Conservation (phyloP, 2,113 vertebrate genomes). For the Ibidorhyncha struthersii region DNA sequence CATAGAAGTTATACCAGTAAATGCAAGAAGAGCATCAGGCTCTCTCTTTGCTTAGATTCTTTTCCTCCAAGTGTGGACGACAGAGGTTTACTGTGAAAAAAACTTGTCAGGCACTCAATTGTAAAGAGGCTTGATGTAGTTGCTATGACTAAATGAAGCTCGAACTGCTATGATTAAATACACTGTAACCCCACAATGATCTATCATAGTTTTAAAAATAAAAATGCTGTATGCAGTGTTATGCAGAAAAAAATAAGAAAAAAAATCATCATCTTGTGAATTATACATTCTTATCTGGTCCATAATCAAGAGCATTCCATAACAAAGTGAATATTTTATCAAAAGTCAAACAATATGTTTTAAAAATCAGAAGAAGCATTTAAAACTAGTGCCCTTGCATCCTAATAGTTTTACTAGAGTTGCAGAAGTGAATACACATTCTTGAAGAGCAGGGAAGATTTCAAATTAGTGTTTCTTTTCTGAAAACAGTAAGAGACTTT, state of each 20-base stretch:
- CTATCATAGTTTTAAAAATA: constrained; percentile 46
- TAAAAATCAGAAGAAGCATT: constrained; percentile 46
- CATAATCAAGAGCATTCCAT: constrained; percentile 49
- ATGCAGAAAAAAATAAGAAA: background rate
- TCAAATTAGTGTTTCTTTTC: background rate
- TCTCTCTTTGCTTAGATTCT: background rate
- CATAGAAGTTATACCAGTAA: background rate
- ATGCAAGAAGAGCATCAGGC: background rate
- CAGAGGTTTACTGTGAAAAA: background rate
- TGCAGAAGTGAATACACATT: background rate
- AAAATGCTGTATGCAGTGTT: constrained; percentile 25
- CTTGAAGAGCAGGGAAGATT: background rate
- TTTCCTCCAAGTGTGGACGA: background rate
- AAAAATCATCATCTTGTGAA: constrained; percentile 1
- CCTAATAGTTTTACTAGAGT: background rate
- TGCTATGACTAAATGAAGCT: constrained; percentile 30
- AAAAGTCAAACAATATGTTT: constrained; percentile 63
- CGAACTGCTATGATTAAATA: constrained; percentile 41
- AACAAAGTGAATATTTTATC: constrained; percentile 62
- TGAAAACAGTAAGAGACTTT: background rate
- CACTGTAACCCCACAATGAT: constrained; percentile 34
- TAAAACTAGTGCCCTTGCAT: constrained; percentile 27
- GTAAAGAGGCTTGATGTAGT: background rate
- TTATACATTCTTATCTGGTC: constrained; percentile 41
- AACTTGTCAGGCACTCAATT: background rate